Evolutionary conservation across 2,113 vertebrate species (phyloP).

Genomic region (Formicarius rufipectus): DNA sequence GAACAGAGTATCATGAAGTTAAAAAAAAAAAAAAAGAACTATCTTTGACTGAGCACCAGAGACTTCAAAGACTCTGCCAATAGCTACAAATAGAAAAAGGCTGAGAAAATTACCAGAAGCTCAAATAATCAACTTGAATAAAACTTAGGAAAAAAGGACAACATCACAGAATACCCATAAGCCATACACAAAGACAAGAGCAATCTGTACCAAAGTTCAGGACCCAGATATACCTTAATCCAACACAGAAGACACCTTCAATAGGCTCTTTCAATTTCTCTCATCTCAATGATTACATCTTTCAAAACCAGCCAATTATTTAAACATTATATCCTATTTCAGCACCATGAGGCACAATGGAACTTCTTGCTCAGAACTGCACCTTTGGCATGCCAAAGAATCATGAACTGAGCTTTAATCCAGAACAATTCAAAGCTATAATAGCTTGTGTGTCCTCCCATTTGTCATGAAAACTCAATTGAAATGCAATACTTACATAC

Average conservation of each 20-base stretch:
- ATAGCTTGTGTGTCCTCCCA: neutral
- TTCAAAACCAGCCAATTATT: slow-evolving; percentile 15
- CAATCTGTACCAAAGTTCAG: neutral
- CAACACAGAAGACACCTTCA: neutral
- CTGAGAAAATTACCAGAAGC: neutral
- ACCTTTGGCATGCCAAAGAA: neutral
- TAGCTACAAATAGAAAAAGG: neutral
- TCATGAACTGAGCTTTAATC: neutral
- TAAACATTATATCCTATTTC: slow-evolving; percentile 13
- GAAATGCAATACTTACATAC: neutral
- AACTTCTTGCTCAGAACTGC: neutral
- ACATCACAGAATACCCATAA: neutral
- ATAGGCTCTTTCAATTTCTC: neutral
- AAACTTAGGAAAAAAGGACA: neutral
- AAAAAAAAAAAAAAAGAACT: neutral
- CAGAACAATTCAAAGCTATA: neutral
- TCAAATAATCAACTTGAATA: neutral
- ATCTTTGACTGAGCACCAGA: neutral
- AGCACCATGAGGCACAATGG: neutral
- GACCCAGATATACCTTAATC: neutral
- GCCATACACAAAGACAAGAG: neutral
- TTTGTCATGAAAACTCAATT: neutral
- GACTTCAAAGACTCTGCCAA: neutral
- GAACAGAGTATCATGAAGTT: neutral
- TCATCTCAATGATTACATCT: neutral